Evolutionary conservation across 2,888 invertebrate genomes (phyloP), one percentile per base, ranked within the genome.

Genomic region (Sinhomidia bicolor): DNA sequence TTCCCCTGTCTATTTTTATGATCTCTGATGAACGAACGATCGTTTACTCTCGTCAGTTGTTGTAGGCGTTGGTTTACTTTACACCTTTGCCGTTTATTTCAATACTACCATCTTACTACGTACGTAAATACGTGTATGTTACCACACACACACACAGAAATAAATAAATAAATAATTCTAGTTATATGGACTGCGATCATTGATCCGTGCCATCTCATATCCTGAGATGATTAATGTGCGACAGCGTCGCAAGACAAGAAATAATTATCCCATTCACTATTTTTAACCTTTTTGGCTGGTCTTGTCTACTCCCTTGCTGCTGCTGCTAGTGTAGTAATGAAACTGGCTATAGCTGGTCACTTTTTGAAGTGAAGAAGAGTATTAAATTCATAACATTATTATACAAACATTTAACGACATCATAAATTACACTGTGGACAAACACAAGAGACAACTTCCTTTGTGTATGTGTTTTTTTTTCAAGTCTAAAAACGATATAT

Each of bases 141-240:
- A 29, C 57, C 41, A 71, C 36, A 71, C 44, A 65, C 23, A 82
- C 68, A 41, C 7, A 9, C 36, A 29, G 17, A 23, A 7, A 20
- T 54, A 29, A 32, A 29, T n/a, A 5, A 1, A 68, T 36, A 32
- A 7, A 78, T 12, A 32, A 62, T n/a, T 12, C 10, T 68, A 62
- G 23, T 36, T 23, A 51, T 76, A 79, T 20, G 36, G 57, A n/a
- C 65, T 85, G 71, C 68, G 85, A 88, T 85, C 80, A 81, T 87
- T 85, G 84, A 87, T 87, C 89, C 90, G 89, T 89, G 90, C 83
- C 62, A 89, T 87, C 57, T 85, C 89, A 87, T 89, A 84, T 87
- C 87, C 86, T 89, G 82, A 86, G 74, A 86, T 88, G 88, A 90
- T 90, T 87, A 90, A 89, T 90, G 88, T 71, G 65, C 65, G 60